Conservation (phyloP, 2,113 vertebrate species). For the Neofelis nebulosa region DNA sequence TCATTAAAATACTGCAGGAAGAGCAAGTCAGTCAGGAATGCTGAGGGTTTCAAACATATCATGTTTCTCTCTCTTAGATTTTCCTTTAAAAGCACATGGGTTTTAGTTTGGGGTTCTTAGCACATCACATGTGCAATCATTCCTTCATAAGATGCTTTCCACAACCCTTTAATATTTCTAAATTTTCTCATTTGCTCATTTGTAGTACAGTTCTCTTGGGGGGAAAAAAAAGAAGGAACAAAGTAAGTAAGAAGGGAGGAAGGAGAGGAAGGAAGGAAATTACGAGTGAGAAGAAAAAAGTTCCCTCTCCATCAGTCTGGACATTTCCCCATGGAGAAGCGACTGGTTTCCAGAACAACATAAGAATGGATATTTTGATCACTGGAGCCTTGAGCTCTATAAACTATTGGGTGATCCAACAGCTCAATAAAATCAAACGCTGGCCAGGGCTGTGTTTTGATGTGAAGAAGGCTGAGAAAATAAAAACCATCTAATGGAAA, state of each 20-base stretch:
- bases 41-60: not conserved
- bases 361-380: not conserved
- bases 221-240: not conserved
- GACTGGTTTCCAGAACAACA: not conserved
- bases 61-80: not conserved
- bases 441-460: not conserved
- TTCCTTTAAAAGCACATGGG: not conserved
- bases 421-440: constrained; percentile 19
- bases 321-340: not conserved
- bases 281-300: not conserved
- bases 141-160: not conserved
- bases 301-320: too few relatives aligned
- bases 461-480: constrained; percentile 24
- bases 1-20: not conserved
- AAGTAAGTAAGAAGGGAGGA: not conserved
- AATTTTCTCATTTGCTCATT: not conserved
- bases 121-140: not conserved
- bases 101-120: not conserved
- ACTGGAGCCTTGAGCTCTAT: not conserved
- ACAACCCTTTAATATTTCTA: not conserved
- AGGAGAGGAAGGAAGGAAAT: not conserved
- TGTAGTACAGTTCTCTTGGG: not conserved
- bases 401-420: not conserved
- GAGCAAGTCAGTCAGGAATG: not conserved
- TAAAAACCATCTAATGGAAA: constrained; percentile 61